Evolutionary conservation across 2,888 invertebrate genomes (phyloP).

Genomic region (Lysandra coridon): DNA sequence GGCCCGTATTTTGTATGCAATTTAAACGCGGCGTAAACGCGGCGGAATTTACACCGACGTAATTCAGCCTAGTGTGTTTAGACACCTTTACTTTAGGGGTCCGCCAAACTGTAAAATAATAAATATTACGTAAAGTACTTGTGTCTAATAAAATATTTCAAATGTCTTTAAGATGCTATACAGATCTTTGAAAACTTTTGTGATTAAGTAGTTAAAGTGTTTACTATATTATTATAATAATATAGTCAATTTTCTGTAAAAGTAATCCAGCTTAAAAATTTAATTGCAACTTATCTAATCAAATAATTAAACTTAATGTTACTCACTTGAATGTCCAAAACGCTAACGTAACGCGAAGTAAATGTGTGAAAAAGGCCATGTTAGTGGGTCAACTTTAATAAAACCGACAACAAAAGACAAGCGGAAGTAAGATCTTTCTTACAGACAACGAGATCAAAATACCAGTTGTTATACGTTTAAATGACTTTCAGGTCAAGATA

Average conservation of each 20-base stretch:
- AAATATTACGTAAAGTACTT: too few relatives aligned
- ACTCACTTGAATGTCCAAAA: not conserved
- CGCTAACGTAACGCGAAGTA: not conserved
- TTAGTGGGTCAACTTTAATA: not conserved
- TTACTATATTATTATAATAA: too few relatives aligned
- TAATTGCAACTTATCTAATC: not conserved
- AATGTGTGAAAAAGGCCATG: constrained; percentile 12
- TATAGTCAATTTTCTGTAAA: not conserved
- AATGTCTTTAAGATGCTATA: too few relatives aligned
- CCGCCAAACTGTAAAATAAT: too few relatives aligned
- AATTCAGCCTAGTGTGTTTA: too few relatives aligned
- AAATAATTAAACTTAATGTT: not conserved
- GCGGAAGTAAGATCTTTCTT: constrained; percentile 13
- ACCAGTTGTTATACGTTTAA: not conserved
- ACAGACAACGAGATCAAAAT: not conserved
- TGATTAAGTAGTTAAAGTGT: too few relatives aligned
- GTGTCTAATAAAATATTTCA: too few relatives aligned
- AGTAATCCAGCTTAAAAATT: not conserved
- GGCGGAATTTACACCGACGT: too few relatives aligned
- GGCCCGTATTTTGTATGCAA: too few relatives aligned
- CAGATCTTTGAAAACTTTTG: too few relatives aligned
- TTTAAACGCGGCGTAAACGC: too few relatives aligned
- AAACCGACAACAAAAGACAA: not conserved
- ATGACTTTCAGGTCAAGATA: not conserved
- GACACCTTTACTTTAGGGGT: too few relatives aligned